These are phyloP conservation scores for Xylophagus ater DNA, from an alignment of 2,888 invertebrate species.

Conservation along the genomic window DNA sequence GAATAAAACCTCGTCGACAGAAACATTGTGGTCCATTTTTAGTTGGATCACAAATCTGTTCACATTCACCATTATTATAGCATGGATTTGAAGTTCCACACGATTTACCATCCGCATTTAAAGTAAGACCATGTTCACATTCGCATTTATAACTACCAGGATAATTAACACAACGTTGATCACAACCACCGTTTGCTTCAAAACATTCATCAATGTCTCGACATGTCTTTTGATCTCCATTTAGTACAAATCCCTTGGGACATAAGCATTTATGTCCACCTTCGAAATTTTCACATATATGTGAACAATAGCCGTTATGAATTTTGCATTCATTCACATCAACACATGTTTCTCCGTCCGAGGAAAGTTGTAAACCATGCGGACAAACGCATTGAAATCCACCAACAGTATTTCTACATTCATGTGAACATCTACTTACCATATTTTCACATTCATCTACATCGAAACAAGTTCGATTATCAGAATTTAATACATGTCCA, in stretches of 20 bases:
- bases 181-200: constrained; percentile 29
- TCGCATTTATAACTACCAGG: constrained; percentile 45
- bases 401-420: constrained; percentile 38
- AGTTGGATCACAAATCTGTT: constrained; percentile 34
- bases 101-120: constrained; percentile 23
- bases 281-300: constrained; percentile 44
- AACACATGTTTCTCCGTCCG: constrained; percentile 18
- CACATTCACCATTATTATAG: constrained; percentile 44
- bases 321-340: constrained; percentile 26
- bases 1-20: constrained; percentile 40
- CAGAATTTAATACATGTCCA: constrained; percentile 28
- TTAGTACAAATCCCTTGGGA: constrained; percentile 34
- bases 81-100: constrained; percentile 40
- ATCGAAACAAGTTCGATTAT: constrained; percentile 38
- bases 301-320: constrained; percentile 41
- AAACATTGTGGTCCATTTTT: constrained; percentile 23
- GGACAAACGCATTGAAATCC: constrained; percentile 39
- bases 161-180: constrained; percentile 35
- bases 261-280: constrained; percentile 45
- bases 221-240: constrained; percentile 36
- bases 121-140: constrained; percentile 36
- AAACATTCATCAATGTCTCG: constrained; percentile 41
- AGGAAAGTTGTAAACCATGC: constrained; percentile 26
- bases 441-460: constrained; percentile 34
- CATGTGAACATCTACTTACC: constrained; percentile 39